Percentiles rank a stretch among this genome's conserved stretches.
Conservation (phyloP, 2,888 invertebrate species). For the Leptinotarsa peninsularis region DNA sequence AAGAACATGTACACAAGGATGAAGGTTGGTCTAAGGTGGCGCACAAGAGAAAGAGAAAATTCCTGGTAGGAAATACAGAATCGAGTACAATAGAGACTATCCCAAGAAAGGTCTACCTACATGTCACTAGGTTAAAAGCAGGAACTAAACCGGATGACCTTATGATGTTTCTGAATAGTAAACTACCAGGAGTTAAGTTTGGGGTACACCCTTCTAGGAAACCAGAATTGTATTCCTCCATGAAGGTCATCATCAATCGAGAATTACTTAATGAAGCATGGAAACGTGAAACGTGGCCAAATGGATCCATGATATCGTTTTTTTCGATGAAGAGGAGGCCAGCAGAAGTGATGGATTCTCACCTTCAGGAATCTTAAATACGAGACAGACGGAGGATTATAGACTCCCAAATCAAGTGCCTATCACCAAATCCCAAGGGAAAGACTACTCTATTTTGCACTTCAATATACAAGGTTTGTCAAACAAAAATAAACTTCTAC, state of each 20-base stretch:
- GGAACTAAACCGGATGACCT: no score
- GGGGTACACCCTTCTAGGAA: no score
- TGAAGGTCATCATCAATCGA: conserved; percentile 19
- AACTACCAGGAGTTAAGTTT: no score
- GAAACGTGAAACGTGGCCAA: conserved; percentile 20
- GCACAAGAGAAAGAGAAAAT: no score
- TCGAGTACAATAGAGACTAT: no score
- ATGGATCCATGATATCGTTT: conserved; percentile 22
- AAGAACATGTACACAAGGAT: no score
- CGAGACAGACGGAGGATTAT: not conserved
- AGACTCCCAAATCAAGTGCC: conserved; percentile 4
- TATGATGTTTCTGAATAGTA: no score
- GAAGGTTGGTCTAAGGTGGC: no score
- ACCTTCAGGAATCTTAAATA: conserved; percentile 2
- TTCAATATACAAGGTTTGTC: conserved; percentile 22
- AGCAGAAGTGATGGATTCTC: conserved; percentile 16
- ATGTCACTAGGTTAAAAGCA: no score
- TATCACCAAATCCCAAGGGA: not conserved
- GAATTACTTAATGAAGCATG: conserved; percentile 23
- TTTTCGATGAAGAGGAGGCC: conserved; percentile 23
- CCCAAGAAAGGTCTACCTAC: no score
- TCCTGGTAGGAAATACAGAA: no score
- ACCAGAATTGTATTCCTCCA: not conserved
- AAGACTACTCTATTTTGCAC: not conserved
- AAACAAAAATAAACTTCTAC: conserved; percentile 20